A percentile compares a stretch with the other conserved stretches of the same genome.
phyloP scores from a whole-genome alignment of 2,113 vertebrate genomes.

The Alces alces region DNA sequence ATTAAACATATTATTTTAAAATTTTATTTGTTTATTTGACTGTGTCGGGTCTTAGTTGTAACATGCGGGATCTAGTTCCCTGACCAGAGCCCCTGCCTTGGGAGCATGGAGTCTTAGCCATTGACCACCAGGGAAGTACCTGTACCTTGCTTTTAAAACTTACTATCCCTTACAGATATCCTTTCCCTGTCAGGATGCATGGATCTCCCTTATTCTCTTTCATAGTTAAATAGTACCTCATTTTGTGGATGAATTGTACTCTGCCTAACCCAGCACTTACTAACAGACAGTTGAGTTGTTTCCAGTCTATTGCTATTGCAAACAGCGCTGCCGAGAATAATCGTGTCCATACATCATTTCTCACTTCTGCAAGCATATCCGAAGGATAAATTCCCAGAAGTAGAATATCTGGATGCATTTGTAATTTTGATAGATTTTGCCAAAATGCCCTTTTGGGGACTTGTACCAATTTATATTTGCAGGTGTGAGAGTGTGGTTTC shows the following conservation, averaged over 20 bases:
- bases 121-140: not conserved
- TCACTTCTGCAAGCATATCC: not conserved
- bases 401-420: not conserved
- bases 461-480: not conserved
- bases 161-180: not conserved
- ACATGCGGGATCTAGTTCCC: not conserved
- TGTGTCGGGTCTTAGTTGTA: not conserved
- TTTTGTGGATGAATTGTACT: not conserved
- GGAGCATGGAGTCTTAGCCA: not conserved
- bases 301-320: not conserved
- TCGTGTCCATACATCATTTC: not conserved
- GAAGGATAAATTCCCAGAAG: conserved; percentile 6
- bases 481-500: not conserved
- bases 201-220: not conserved
- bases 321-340: not conserved
- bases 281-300: not conserved
- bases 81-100: not conserved
- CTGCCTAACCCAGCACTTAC: not conserved
- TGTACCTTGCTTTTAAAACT: not conserved
- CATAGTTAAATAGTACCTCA: not conserved
- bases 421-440: conserved; percentile 19
- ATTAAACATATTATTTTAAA: not conserved
- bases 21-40: not conserved
- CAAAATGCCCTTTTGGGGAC: conserved; percentile 9
- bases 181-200: not conserved